Percentiles rank a stretch among this genome's conserved stretches.
Conservation (phyloP, 2,113 vertebrate species). For the Stomatorhinus ivindoensis region DNA sequence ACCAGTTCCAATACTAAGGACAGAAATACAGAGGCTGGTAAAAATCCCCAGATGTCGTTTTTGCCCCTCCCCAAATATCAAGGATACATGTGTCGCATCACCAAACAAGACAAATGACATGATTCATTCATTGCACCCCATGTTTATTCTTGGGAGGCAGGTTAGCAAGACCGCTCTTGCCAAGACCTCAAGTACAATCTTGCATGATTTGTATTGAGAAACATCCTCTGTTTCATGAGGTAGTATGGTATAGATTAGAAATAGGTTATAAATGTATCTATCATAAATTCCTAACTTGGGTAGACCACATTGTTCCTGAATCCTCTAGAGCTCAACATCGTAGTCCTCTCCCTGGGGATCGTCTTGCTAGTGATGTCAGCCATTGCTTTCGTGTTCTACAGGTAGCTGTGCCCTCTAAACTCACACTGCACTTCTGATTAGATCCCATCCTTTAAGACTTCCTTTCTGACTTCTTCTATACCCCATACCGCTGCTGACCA, state of each 20-base stretch:
- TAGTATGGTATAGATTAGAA: background rate
- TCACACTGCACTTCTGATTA: background rate
- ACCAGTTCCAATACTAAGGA: background rate
- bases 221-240: background rate
- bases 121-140: background rate
- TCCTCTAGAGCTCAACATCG: background rate
- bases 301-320: background rate
- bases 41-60: background rate
- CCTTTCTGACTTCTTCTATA: background rate
- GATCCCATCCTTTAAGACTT: background rate
- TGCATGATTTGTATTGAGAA: background rate
- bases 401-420: slow-evolving; percentile 32
- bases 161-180: background rate
- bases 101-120: background rate
- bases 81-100: background rate
- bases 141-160: background rate
- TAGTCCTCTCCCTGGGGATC: slow-evolving; percentile 45
- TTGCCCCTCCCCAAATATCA: background rate
- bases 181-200: background rate
- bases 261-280: background rate
- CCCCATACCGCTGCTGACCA: background rate
- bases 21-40: background rate
- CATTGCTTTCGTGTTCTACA: slow-evolving; percentile 62
- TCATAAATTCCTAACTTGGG: background rate
- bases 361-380: slow-evolving; percentile 51